A percentile compares a stretch with the other conserved stretches of the same genome.
Conservation (phyloP, 2,113 vertebrate species). For the Gavia stellata region DNA sequence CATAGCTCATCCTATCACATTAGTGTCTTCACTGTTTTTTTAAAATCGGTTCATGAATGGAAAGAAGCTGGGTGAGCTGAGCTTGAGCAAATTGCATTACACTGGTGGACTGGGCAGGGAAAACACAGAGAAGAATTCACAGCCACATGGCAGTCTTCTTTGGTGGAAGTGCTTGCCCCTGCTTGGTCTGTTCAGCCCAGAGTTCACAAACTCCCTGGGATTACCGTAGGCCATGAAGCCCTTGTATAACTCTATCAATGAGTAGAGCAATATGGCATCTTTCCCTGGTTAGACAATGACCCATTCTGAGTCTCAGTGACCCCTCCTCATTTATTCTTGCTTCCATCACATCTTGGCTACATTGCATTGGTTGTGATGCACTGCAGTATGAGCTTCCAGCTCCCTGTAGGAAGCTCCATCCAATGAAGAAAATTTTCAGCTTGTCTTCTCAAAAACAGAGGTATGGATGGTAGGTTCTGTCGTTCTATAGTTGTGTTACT, state of each 20-base stretch:
- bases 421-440: not conserved
- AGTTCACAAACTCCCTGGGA: not conserved
- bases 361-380: not conserved
- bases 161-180: not conserved
- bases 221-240: not conserved
- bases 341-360: not conserved
- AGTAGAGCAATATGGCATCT: not conserved
- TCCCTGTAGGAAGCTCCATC: not conserved
- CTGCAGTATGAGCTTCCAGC: not conserved
- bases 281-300: not conserved
- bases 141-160: not conserved
- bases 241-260: not conserved
- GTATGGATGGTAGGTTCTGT: not conserved
- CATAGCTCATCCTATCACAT: not conserved
- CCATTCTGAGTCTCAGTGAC: not conserved
- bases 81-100: not conserved
- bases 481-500: not conserved
- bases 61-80: not conserved
- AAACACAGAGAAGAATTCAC: not conserved
- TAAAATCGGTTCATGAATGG: rapidly evolving
- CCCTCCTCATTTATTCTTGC: not conserved
- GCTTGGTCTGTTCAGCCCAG: not conserved
- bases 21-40: not conserved
- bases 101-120: not conserved
- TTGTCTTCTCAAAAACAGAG: not conserved